Evolutionary conservation across 2,888 invertebrate species (phyloP).

Genomic region (Ectemnius cavifrons): DNA sequence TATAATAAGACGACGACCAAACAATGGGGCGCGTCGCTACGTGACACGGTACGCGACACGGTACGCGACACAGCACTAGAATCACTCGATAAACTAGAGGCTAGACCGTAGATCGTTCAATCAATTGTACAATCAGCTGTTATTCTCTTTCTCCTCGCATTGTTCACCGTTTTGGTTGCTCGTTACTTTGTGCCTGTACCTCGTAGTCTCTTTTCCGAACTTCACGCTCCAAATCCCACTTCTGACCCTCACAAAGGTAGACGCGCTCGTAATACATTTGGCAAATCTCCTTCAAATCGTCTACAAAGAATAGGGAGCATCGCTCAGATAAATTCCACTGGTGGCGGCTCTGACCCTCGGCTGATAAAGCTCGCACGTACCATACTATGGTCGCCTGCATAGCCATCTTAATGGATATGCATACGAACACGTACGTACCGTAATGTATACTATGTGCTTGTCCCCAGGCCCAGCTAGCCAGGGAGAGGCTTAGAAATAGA

Average conservation of each 20-base stretch:
- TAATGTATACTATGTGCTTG: too few species aligned
- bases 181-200: conserved; percentile 82
- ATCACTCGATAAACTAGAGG: too few species aligned
- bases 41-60: too few species aligned
- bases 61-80: too few species aligned
- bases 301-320: conserved; percentile 82
- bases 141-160: conserved; percentile 58
- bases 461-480: too few species aligned
- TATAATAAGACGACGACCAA: too few species aligned
- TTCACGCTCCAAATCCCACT: conserved; percentile 99
- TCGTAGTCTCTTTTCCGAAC: conserved; percentile 99
- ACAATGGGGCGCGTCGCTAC: too few species aligned
- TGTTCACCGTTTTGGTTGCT: conserved; percentile 54
- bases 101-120: too few species aligned
- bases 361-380: not conserved
- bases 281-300: conserved; percentile 94
- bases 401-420: too few species aligned
- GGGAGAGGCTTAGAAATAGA: too few species aligned
- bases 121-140: not conserved
- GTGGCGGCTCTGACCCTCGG: conserved; percentile 37
- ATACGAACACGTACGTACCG: too few species aligned
- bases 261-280: conserved; percentile 98
- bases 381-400: too few species aligned
- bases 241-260: conserved; percentile 98
- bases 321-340: conserved; percentile 57